A percentile compares a stretch with the other conserved stretches of the same genome.
phyloP scores from a whole-genome alignment of 2,888 invertebrate species.

The Siphlonurus alternatus region DNA sequence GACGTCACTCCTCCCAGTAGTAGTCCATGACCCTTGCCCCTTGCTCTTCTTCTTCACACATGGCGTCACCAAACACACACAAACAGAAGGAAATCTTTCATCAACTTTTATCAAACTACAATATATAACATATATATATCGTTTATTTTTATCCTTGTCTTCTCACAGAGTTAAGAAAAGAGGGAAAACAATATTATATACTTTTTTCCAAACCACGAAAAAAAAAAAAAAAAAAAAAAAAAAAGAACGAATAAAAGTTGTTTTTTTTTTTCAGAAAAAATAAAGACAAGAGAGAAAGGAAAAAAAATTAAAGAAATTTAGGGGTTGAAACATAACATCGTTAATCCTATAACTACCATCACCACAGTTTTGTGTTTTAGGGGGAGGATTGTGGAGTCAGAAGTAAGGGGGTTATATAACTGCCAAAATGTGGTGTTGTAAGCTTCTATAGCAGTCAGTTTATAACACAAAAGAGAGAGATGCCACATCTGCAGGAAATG shows the following conservation, averaged over 20 bases:
- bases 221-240: background rate
- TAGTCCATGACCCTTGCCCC: no score
- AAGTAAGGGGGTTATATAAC: no score
- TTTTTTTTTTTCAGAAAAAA: background rate
- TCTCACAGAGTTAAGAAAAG: background rate
- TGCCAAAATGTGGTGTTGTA: no score
- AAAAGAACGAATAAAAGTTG: background rate
- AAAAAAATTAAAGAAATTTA: background rate
- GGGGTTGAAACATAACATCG: background rate
- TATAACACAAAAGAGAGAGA: no score
- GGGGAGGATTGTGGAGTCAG: no score
- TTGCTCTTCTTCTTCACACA: background rate
- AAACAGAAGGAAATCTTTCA: background rate
- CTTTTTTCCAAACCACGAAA: background rate
- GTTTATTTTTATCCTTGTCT: background rate
- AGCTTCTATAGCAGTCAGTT: no score
- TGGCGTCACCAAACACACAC: background rate
- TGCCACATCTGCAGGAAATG: no score
- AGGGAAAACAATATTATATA: background rate
- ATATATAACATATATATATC: no score
- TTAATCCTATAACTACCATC: background rate
- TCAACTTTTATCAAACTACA: no score
- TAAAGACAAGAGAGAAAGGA: background rate
- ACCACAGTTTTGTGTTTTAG: no score
- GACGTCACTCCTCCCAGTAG: background rate